Evolutionary conservation across 2,888 invertebrate genomes (phyloP), one percentile per base, ranked within the genome.

Genomic region (Zaprionus lineosus): DNA sequence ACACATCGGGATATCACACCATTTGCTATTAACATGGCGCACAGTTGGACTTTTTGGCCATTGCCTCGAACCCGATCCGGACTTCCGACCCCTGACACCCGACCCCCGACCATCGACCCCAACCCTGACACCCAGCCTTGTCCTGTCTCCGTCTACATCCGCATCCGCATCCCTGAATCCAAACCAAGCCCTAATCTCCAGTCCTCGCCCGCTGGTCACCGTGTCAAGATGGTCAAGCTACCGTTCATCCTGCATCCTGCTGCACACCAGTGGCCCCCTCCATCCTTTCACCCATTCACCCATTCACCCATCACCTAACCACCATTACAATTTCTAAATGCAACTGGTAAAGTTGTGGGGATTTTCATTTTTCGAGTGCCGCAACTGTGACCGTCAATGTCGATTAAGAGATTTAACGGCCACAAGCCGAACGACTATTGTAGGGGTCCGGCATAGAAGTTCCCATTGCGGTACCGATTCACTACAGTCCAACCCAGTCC

Each of bases 391-490:
- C 73, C 76, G 73, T 75, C 79, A 63, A 57, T 78, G 78, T 79
- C 75, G 79, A 78, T 83, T 83, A 71, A 69, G 77, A 79, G 83
- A 79, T 76, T 79, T 76, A 79, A 79, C 64, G 69, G 73, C 58
- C 58, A 47, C 44, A 63, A 63, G 14, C 61, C 28, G 44, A 15
- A 59, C 24, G 31, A 15, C 37, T 26, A 60, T 47, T 37, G 33
- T 39, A 37, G 29, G 46, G 46, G 37, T 37, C 37, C 37, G 18
- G 16, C 26, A 41, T 16, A n/a, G n/a, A n/a, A n/a, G n/a, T n/a
- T 3, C 33, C 34, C 53, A 52, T 51, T 43, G 47, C 21, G 11
- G 34, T 51, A 8, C 39, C 19, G n/a, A 8, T 19, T n/a, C n/a
- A n/a, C n/a, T n/a, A n/a, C n/a, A n/a, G n/a, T n/a, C n/a, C n/a